phyloP scores from a whole-genome alignment of 2,113 vertebrate genomes.

The Ciconia maguari region DNA sequence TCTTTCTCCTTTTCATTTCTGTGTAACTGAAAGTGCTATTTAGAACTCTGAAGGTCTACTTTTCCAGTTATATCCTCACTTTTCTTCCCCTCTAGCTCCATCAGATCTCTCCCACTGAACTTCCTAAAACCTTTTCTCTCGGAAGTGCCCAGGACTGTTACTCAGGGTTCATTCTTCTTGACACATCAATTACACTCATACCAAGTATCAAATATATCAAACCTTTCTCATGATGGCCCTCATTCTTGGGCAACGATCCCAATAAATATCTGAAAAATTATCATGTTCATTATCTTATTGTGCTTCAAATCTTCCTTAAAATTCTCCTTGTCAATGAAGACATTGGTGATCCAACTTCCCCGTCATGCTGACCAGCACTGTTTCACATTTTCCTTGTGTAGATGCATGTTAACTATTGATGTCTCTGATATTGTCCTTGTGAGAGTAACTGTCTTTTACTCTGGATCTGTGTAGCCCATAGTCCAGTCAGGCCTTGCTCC shows the following conservation, averaged over 20 bases:
- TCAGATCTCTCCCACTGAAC: neutral
- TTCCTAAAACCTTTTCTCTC: neutral
- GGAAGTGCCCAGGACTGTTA: neutral
- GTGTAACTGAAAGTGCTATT: neutral
- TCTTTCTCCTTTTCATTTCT: neutral
- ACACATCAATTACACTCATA: neutral
- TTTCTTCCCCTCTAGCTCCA: neutral
- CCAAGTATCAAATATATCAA: neutral
- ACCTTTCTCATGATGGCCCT: neutral
- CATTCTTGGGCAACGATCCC: neutral
- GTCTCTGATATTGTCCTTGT: neutral
- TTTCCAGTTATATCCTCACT: neutral
- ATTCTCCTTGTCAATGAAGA: neutral
- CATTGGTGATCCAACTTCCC: neutral
- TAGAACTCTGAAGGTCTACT: neutral
- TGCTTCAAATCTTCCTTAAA: neutral
- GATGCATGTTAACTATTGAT: neutral
- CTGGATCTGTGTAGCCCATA: neutral
- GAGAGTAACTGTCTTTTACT: neutral
- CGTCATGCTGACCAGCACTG: neutral
- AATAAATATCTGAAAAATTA: neutral
- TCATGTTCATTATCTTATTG: neutral
- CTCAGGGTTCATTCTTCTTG: neutral
- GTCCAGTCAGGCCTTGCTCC: neutral
- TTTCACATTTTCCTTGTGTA: neutral